Evolutionary conservation across 2,113 vertebrate species (phyloP).

Genomic region (Alexandromys fortis): DNA sequence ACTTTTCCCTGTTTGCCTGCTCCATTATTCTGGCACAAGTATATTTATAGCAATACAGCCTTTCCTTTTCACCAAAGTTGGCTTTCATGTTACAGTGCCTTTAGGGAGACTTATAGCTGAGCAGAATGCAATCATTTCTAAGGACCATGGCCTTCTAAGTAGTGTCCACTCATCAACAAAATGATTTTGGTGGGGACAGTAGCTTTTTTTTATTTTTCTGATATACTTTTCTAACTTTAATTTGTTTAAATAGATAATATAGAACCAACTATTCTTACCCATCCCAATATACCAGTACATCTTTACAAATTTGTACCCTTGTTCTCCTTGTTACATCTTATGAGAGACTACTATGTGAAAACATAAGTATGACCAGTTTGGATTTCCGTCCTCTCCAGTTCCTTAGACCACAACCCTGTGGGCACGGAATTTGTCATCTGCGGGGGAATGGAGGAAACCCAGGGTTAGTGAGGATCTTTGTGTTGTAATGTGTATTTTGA

Average conservation of each 20-base stretch:
- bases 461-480: neutral
- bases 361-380: neutral
- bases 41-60: neutral
- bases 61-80: neutral
- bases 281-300: neutral
- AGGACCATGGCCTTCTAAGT: neutral
- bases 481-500: neutral
- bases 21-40: neutral
- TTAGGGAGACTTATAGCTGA: neutral
- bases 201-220: neutral
- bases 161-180: too few relatives aligned
- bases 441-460: neutral
- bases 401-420: neutral
- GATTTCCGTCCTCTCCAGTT: neutral
- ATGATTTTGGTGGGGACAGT: neutral
- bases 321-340: neutral
- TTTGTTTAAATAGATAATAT: neutral
- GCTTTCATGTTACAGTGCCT: neutral
- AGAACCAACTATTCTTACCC: neutral
- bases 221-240: neutral
- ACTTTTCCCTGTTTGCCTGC: neutral
- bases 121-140: neutral
- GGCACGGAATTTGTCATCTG: too few relatives aligned
- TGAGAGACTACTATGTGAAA: neutral
- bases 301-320: neutral